These are phyloP conservation scores for Oncorhynchus keta DNA, from an alignment of 2,113 vertebrate genomes.

Conservation along the genomic window DNA sequence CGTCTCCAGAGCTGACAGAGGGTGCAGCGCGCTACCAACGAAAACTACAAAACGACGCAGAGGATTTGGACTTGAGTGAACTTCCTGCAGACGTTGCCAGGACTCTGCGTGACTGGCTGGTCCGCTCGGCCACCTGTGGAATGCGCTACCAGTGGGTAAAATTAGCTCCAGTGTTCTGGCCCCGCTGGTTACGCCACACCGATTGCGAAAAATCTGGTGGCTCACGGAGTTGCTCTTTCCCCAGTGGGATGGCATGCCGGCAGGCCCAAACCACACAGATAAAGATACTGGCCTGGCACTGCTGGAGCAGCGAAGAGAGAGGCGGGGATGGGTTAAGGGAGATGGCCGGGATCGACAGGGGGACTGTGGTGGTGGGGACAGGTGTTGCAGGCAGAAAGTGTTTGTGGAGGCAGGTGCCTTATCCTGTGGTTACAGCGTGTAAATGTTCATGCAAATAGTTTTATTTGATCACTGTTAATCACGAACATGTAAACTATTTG, in stretches of 20 bases:
- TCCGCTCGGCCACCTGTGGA: conserved; percentile 56
- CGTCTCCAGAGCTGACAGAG: conserved; percentile 50
- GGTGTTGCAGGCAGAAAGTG: conserved; percentile 35
- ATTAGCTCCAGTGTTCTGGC: conserved; percentile 73
- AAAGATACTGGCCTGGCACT: conserved; percentile 76
- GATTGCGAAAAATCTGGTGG: conserved; percentile 39
- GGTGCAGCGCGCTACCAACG: conserved; percentile 21
- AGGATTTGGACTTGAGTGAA: conserved; percentile 46
- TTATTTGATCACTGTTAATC: neutral
- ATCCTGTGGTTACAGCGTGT: conserved; percentile 68
- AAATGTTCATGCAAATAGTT: conserved; percentile 66
- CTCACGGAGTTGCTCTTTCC: conserved; percentile 64
- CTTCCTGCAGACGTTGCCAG: conserved; percentile 30
- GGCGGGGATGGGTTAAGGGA: neutral
- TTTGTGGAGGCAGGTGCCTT: conserved; percentile 66
- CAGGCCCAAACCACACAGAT: conserved; percentile 59
- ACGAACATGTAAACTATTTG: neutral
- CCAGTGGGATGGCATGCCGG: conserved; percentile 61
- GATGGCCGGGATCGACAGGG: neutral
- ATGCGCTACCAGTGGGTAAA: conserved; percentile 69
- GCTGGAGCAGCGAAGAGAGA: conserved; percentile 42
- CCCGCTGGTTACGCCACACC: conserved; percentile 67
- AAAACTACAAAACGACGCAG: conserved; percentile 60
- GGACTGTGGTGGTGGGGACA: neutral
- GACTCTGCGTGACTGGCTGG: conserved; percentile 56